Evolutionary conservation across 2,797 vertebrate species (phyloP).

Genomic region (Etheostoma perlongum): DNA sequence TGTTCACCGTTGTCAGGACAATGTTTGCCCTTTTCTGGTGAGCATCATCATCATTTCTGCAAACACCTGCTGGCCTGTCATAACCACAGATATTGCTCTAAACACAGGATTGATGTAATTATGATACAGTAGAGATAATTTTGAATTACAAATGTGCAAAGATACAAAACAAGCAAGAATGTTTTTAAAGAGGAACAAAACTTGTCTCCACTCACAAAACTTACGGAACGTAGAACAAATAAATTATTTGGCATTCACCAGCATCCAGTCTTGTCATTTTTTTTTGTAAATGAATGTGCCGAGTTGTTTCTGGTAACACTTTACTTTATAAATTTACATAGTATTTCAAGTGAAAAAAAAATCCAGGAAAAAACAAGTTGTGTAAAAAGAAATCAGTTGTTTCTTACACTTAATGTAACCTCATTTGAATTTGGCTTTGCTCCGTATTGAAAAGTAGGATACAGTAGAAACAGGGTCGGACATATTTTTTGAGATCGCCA

Average conservation of each 20-base stretch:
- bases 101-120: conserved; percentile 59
- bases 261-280: background rate
- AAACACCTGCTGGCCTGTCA: conserved; percentile 81
- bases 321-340: too few relatives aligned
- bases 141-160: conserved; percentile 25
- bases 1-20: conserved; percentile 79
- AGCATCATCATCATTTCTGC: conserved; percentile 68
- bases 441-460: conserved; percentile 29
- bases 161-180: conserved; percentile 11
- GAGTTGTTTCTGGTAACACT: too few relatives aligned
- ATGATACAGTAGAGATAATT: conserved; percentile 48
- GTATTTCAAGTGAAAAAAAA: background rate
- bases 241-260: too few relatives aligned
- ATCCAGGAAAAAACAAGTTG: background rate
- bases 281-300: background rate
- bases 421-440: conserved; percentile 10
- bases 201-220: too few relatives aligned
- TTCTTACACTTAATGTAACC: background rate
- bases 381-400: background rate
- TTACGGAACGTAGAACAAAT: background rate
- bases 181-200: background rate
- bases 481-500: conserved; percentile 42
- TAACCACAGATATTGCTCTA: conserved; percentile 42
- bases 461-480: conserved; percentile 18
- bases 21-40: conserved; percentile 78